Conservation (phyloP, 2,797 vertebrate species). For the Pangasius djambal region DNA sequence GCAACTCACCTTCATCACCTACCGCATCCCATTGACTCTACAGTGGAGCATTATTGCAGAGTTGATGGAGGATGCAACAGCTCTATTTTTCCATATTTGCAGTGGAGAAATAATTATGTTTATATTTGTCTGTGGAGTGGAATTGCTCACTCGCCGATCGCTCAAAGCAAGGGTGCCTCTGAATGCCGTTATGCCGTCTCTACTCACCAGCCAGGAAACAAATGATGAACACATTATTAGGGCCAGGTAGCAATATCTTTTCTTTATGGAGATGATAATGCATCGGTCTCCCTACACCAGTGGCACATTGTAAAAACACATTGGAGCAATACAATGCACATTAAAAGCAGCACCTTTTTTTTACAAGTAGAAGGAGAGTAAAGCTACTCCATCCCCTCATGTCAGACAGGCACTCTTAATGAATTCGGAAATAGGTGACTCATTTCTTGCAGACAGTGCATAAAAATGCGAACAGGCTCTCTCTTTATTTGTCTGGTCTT, state of each 20-base stretch:
- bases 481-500: slow-evolving; percentile 58
- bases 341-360: slow-evolving; percentile 74
- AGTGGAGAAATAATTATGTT: slow-evolving; percentile 68
- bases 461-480: slow-evolving; percentile 71
- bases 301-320: slow-evolving; percentile 65
- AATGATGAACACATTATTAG: slow-evolving; percentile 80
- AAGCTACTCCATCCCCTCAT: slow-evolving; percentile 70
- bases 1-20: slow-evolving; percentile 58
- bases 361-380: slow-evolving; percentile 74
- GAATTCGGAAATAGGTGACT: slow-evolving; percentile 80
- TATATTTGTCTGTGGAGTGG: slow-evolving; percentile 61
- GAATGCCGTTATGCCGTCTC: slow-evolving; percentile 67
- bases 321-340: slow-evolving; percentile 77
- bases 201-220: slow-evolving; percentile 70
- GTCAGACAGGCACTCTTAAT: slow-evolving; percentile 73
- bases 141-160: slow-evolving; percentile 68
- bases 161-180: slow-evolving; percentile 63
- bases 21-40: slow-evolving; percentile 42
- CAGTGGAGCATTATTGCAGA: slow-evolving; percentile 32
- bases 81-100: slow-evolving; percentile 65
- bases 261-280: slow-evolving; percentile 81
- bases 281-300: slow-evolving; percentile 72
- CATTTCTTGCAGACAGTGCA: slow-evolving; percentile 76
- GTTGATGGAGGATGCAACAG: slow-evolving; percentile 51
- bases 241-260: slow-evolving; percentile 77